Evolutionary conservation across 2,888 invertebrate genomes (phyloP).

Genomic region (Baccha elongata): DNA sequence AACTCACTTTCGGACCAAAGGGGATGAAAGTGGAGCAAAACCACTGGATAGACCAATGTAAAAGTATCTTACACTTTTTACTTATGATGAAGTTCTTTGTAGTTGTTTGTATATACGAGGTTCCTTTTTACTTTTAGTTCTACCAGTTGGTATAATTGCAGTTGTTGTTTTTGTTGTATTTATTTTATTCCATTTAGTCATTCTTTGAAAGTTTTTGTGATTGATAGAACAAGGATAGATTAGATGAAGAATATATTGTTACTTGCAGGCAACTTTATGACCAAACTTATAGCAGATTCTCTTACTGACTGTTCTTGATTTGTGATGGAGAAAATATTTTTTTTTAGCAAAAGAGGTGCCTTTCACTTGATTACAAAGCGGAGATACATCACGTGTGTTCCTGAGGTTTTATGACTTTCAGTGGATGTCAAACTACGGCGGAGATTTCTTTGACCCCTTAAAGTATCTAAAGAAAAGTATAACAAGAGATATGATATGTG

Average conservation of each 20-base stretch:
- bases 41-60: not conserved
- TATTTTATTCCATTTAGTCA: not conserved
- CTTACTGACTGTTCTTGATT: slow-evolving; percentile 66
- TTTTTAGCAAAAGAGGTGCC: slow-evolving; percentile 52
- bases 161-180: not conserved
- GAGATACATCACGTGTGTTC: slow-evolving; percentile 42
- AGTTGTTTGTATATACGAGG: not conserved
- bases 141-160: not conserved
- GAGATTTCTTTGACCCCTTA: slow-evolving; percentile 65
- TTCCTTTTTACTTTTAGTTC: slow-evolving; percentile 20
- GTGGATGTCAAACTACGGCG: not conserved
- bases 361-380: slow-evolving; percentile 69
- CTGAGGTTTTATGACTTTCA: slow-evolving; percentile 15
- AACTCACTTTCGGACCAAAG: slow-evolving; percentile 58
- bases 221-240: slow-evolving; percentile 58
- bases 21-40: slow-evolving; percentile 61
- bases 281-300: slow-evolving; percentile 55
- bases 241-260: slow-evolving; percentile 35
- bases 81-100: slow-evolving; percentile 25
- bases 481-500: not conserved
- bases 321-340: slow-evolving; percentile 44
- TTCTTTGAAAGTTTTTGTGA: slow-evolving; percentile 2
- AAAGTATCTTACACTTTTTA: slow-evolving; percentile 33
- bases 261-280: slow-evolving; percentile 62
- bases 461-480: not conserved